phyloP scores from a whole-genome alignment of 2,888 invertebrate genomes.

The Atethmia centrago region DNA sequence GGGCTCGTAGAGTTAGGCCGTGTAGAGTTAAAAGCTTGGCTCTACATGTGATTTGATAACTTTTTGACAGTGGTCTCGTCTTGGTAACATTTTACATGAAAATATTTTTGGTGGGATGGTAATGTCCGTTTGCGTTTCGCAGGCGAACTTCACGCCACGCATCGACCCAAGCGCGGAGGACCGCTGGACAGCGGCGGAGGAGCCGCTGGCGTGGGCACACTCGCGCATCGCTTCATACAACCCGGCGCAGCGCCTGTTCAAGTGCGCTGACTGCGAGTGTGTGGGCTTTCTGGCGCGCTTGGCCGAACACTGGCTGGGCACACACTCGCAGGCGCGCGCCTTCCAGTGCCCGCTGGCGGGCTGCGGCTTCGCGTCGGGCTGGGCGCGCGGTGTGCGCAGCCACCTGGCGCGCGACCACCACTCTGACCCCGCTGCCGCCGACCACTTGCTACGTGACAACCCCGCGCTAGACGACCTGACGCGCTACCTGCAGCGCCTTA shows the following conservation, averaged over 20 bases:
- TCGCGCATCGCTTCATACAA: slow-evolving; percentile 95
- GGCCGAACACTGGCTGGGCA: slow-evolving; percentile 94
- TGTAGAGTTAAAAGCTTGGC: no score
- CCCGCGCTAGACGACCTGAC: slow-evolving; percentile 94
- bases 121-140: slow-evolving; percentile 43
- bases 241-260: slow-evolving; percentile 93
- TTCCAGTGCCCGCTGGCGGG: slow-evolving; percentile 92
- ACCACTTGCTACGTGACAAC: slow-evolving; percentile 92
- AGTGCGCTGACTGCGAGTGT: slow-evolving; percentile 94
- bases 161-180: slow-evolving; percentile 88
- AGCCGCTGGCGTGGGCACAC: slow-evolving; percentile 93
- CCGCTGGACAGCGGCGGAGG: slow-evolving; percentile 93
- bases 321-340: slow-evolving; percentile 91
- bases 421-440: slow-evolving; percentile 91
- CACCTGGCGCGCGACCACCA: slow-evolving; percentile 94
- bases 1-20: no score
- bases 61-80: no score
- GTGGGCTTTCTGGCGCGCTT: slow-evolving; percentile 93
- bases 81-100: no score
- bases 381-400: slow-evolving; percentile 94
- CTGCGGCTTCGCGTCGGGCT: slow-evolving; percentile 94
- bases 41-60: no score
- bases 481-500: slow-evolving; percentile 92
- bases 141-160: slow-evolving; percentile 91
- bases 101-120: no score